Evolutionary conservation across 1,140 invertebrate species (phyloP).

Genomic region (Danaus plexippus): DNA sequence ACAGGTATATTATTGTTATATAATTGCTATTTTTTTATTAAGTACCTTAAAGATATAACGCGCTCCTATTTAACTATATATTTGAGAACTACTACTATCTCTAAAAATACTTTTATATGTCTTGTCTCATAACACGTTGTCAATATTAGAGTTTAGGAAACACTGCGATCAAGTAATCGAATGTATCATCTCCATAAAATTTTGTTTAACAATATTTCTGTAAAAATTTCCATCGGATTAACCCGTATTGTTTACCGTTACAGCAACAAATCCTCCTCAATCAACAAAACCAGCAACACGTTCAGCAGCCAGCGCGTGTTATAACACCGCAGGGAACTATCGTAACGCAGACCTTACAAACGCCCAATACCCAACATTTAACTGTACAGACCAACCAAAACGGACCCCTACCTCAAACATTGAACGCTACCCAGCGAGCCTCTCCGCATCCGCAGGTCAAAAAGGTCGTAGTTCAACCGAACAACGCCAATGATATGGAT

Average conservation of each 20-base stretch:
- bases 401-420: slow-evolving; percentile 40
- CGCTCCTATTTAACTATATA: too few relatives aligned
- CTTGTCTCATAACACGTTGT: too few relatives aligned
- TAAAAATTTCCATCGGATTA: too few relatives aligned
- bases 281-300: slow-evolving; percentile 39
- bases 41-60: too few relatives aligned
- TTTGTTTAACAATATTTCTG: too few relatives aligned
- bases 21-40: slow-evolving; percentile 18
- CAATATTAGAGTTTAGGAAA: too few relatives aligned
- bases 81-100: too few relatives aligned
- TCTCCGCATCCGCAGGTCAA: slow-evolving; percentile 52
- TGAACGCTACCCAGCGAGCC: slow-evolving; percentile 38
- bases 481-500: slow-evolving; percentile 63
- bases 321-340: slow-evolving; percentile 61
- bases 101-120: too few relatives aligned
- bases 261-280: slow-evolving; percentile 53
- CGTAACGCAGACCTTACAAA: slow-evolving; percentile 44
- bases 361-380: slow-evolving; percentile 36
- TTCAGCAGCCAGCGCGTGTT: slow-evolving; percentile 40
- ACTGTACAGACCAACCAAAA: slow-evolving; percentile 41
- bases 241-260: too few relatives aligned
- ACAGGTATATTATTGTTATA: slow-evolving; percentile 34
- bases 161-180: too few relatives aligned
- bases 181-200: too few relatives aligned
- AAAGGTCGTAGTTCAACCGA: slow-evolving; percentile 57